Base-by-base conservation (phyloP, 2,888 invertebrate species). In the Graphium colonna region DNA sequence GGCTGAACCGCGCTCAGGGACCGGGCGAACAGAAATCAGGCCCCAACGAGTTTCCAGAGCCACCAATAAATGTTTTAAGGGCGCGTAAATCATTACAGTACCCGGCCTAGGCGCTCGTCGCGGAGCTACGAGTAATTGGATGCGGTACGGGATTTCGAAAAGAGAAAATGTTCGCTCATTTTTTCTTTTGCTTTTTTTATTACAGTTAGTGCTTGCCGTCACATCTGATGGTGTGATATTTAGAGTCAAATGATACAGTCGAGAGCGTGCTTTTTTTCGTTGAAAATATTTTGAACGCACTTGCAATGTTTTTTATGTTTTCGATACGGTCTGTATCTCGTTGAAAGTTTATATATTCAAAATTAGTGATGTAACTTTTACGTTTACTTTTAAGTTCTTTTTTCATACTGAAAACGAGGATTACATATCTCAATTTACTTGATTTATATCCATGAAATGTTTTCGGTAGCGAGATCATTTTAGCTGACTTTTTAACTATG, bases 51-150 rank as follows among this genome's bases (percentile, higher is more conserved):
- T 61, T 60, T 51, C 59, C 55, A 61, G 66, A 64, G 67, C 67
- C 71, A 65, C 69, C 74, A 75, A 80, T 81, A 80, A 82, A 82
- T 82, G 79, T 80, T 82, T 79, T 75, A 81, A 74, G 75, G 76
- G 73, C 60, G 73, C 76, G 79, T 82, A 82, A 81, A 82, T 83
- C 81, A 82, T 83, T 79, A 78, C 77, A 64, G 67, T 62, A 57
- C 55, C 36, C 64, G 62, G 65, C 69, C 67, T 64, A 67, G 68
- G 67, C 63, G 60, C 46, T 58, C 59, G 39, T 43, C 33, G 28
- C 51, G 36, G 51, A 57, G 51, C 39, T 40, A 55, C 12, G 41
- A 15, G 40, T 44, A 12, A 45, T 48, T 59, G 60, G 68, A 67
- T 61, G 41, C 55, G 67, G 59, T 41, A 59, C 8, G 28, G 1